Percentiles rank a stretch among this genome's conserved stretches.
These are phyloP conservation scores for Metaphire vulgaris DNA, from an alignment of 1,140 invertebrate species.

Conservation along the genomic window DNA sequence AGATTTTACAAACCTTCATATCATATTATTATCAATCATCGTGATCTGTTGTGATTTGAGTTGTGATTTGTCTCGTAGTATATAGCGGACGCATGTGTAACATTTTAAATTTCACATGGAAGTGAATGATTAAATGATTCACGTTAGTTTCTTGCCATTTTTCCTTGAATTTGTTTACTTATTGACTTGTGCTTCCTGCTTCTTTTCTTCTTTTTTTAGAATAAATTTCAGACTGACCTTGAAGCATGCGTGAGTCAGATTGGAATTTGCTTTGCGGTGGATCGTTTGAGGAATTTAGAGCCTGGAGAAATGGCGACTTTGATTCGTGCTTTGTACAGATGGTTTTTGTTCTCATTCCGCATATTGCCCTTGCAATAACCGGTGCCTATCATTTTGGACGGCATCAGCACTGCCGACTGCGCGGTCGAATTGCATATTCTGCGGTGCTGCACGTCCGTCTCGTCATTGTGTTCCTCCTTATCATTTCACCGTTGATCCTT, in stretches of 20 bases:
- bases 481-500: conserved; percentile 61
- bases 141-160: too few relatives aligned
- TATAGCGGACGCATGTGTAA: too few relatives aligned
- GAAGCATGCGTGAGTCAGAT: neutral
- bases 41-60: too few relatives aligned
- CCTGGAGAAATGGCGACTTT: conserved; percentile 57
- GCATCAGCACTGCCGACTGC: conserved; percentile 56
- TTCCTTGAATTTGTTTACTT: too few relatives aligned
- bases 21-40: too few relatives aligned
- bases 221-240: too few relatives aligned
- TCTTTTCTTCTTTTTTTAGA: too few relatives aligned
- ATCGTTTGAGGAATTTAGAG: neutral
- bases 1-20: too few relatives aligned
- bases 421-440: conserved; percentile 58
- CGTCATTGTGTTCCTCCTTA: conserved; percentile 58
- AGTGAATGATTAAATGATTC: too few relatives aligned
- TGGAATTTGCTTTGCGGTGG: neutral
- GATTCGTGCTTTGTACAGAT: conserved; percentile 74
- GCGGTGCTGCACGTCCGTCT: conserved; percentile 60
- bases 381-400: conserved; percentile 69
- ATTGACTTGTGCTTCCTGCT: too few relatives aligned
- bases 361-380: conserved; percentile 59
- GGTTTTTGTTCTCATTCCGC: conserved; percentile 59
- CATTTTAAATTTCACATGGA: too few relatives aligned
- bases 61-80: too few relatives aligned